phyloP scores from a whole-genome alignment of 2,113 vertebrate species.

The Motacilla tschutschensis region DNA sequence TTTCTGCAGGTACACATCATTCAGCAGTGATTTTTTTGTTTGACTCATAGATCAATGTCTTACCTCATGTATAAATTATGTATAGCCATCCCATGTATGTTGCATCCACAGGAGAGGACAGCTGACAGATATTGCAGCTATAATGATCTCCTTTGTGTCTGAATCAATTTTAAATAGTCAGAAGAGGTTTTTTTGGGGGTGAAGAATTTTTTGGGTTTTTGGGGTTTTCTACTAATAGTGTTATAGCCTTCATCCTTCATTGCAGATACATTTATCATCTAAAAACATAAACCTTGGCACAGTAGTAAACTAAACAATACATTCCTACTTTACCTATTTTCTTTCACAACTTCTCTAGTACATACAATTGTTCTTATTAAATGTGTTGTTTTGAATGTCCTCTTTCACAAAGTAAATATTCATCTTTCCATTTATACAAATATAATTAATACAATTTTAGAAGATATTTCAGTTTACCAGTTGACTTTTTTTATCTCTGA shows the following conservation, averaged over 20 bases:
- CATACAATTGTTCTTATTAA: neutral
- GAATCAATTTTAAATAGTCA: neutral
- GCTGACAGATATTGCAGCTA: neutral
- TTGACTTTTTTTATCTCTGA: neutral
- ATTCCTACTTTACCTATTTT: neutral
- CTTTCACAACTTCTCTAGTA: neutral
- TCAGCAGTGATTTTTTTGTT: neutral
- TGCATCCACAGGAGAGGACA: neutral
- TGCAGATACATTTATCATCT: neutral
- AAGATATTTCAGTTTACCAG: neutral
- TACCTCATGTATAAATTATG: neutral
- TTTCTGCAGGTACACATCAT: neutral
- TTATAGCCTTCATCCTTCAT: neutral
- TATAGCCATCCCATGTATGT: neutral
- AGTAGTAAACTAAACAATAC: neutral
- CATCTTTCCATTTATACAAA: neutral
- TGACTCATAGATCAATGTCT: neutral
- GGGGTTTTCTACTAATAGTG: neutral
- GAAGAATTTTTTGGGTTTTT: rapidly evolving
- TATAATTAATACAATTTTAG: neutral
- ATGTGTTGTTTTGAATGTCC: neutral
- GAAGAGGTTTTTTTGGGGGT: neutral
- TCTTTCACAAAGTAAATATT: neutral
- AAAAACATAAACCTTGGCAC: neutral
- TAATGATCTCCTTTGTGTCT: neutral